A percentile compares a stretch with the other conserved stretches of the same genome.
Evolutionary conservation across 2,888 invertebrate genomes (phyloP).

Genomic region (Cantharis flavilabris): DNA sequence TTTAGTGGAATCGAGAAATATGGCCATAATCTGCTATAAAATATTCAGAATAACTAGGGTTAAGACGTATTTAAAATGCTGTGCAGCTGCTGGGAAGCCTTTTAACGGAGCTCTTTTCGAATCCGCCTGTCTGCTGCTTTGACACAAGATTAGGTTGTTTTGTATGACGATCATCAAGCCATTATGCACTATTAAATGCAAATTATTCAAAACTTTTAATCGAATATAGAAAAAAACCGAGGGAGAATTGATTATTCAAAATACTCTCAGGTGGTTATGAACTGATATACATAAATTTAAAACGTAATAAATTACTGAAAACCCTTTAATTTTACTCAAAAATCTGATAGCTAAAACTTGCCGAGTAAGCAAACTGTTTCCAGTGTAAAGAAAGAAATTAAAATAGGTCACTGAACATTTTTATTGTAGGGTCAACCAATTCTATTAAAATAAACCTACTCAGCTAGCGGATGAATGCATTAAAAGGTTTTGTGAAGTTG

Average conservation of each 20-base stretch:
- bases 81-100: slow-evolving; percentile 30
- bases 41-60: slow-evolving; percentile 32
- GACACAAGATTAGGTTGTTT: slow-evolving; percentile 24
- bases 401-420: background rate
- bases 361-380: background rate
- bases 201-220: background rate
- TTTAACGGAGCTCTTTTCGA: slow-evolving; percentile 29
- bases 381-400: background rate
- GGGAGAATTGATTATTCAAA: background rate
- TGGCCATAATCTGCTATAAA: slow-evolving; percentile 29
- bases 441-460: background rate
- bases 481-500: background rate
- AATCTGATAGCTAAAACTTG: background rate
- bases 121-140: slow-evolving; percentile 27
- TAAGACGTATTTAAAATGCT: slow-evolving; percentile 33
- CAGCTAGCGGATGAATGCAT: background rate
- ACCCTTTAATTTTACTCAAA: background rate
- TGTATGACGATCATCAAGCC: slow-evolving; percentile 17
- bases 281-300: background rate
- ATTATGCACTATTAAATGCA: background rate
- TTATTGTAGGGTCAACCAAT: background rate
- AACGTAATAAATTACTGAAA: background rate
- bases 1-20: slow-evolving; percentile 25
- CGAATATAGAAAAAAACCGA: background rate
- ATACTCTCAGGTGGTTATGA: background rate